These are phyloP conservation scores for Automeris io DNA, from an alignment of 2,888 invertebrate genomes.

Conservation along the genomic window DNA sequence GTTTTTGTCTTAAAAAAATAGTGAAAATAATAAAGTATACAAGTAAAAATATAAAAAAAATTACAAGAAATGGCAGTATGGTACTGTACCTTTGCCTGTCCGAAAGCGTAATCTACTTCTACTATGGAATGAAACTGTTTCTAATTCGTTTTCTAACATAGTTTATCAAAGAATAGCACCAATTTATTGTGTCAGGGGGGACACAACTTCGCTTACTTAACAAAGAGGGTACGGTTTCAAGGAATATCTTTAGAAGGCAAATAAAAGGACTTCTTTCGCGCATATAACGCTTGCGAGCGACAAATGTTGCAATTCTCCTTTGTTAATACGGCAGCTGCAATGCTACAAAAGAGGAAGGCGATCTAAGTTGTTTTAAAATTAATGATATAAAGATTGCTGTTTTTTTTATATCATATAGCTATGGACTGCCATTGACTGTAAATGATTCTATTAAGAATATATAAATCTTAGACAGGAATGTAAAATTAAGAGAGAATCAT, in stretches of 20 bases:
- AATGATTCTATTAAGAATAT: too few species aligned
- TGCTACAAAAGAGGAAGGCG: conserved; percentile 49
- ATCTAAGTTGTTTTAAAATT: conserved; percentile 20
- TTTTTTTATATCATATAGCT: too few species aligned
- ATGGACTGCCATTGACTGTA: too few species aligned
- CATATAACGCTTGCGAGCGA: conserved; percentile 60
- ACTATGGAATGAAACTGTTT: too few species aligned
- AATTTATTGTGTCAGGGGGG: conserved; percentile 37
- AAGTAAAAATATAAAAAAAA: too few species aligned
- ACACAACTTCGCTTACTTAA: conserved; percentile 32
- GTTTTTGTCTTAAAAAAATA: too few species aligned
- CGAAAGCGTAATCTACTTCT: too few species aligned
- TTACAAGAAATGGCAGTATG: too few species aligned
- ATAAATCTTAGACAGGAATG: conserved; percentile 53
- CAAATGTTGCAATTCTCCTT: conserved; percentile 68
- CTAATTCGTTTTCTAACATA: conserved; percentile 52
- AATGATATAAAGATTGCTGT: background rate
- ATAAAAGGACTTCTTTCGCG: conserved; percentile 57
- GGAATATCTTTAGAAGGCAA: conserved; percentile 52
- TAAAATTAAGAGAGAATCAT: conserved; percentile 66
- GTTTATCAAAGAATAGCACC: conserved; percentile 43
- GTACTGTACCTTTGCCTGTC: too few species aligned
- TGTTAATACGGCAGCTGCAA: conserved; percentile 67
- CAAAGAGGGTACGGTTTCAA: conserved; percentile 65
- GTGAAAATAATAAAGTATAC: too few species aligned